Conservation (phyloP, 2,797 vertebrate genomes). For the Syndactyla subalaris region DNA sequence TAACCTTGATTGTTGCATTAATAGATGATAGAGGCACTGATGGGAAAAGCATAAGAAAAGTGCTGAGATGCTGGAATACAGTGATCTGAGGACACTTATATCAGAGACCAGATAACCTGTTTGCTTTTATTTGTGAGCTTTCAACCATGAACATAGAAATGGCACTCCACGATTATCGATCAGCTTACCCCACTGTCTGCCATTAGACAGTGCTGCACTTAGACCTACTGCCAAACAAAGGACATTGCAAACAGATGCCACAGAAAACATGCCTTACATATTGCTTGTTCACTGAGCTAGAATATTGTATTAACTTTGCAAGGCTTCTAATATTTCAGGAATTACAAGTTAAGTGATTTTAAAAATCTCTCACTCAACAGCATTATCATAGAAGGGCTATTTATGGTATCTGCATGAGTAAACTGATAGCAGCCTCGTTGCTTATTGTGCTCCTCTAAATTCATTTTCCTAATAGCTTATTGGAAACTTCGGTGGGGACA, state of each 20-base stretch:
- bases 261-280: slow-evolving; percentile 34
- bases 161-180: slow-evolving; percentile 36
- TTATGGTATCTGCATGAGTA: slow-evolving; percentile 67
- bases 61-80: slow-evolving; percentile 48
- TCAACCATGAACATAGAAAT: slow-evolving; percentile 63
- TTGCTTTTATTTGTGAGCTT: slow-evolving; percentile 67
- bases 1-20: slow-evolving; percentile 54
- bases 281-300: slow-evolving; percentile 58
- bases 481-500: slow-evolving; percentile 45
- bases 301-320: slow-evolving; percentile 65
- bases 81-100: slow-evolving; percentile 34
- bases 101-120: slow-evolving; percentile 55
- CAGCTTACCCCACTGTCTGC: slow-evolving; percentile 48
- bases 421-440: slow-evolving; percentile 51
- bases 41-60: slow-evolving; percentile 46
- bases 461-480: slow-evolving; percentile 64
- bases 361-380: slow-evolving; percentile 27
- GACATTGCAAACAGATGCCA: slow-evolving; percentile 48
- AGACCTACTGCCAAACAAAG: slow-evolving; percentile 53
- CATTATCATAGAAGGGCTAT: slow-evolving; percentile 49
- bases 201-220: slow-evolving; percentile 43
- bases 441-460: slow-evolving; percentile 42
- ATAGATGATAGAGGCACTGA: slow-evolving; percentile 35
- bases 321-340: slow-evolving; percentile 67
- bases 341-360: slow-evolving; percentile 65